Base-by-base conservation (phyloP, 2,888 invertebrate genomes). In the Oxystoma pomonae region DNA sequence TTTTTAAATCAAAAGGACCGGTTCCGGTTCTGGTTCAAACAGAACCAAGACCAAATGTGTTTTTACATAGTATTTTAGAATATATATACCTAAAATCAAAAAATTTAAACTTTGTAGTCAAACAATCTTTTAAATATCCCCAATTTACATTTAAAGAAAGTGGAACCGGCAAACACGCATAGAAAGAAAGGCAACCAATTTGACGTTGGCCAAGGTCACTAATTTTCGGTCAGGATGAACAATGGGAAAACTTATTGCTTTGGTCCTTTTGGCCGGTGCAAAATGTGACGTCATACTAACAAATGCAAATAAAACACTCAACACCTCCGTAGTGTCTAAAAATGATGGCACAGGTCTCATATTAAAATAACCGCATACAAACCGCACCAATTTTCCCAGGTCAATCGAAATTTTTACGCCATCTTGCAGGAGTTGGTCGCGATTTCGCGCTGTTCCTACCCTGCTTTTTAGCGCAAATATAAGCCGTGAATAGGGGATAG, bases 191-290 rank as follows among this genome's bases (percentile, higher is more conserved):
- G 73, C 78, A 81, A 81, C 78, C 78, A 71, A 78, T 78, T 72
- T 72, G 75, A 76, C 77, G 76, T 80, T 81, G 74, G 70, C 79
- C 80, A 80, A 80, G 80, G 80, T 80, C 80, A 77, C 73, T 71
- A 66, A 12, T 7, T 7, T 35, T 35, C 35, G 35, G 35, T 12
- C 12, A 35, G 35, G 35, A 35, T 3, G 35, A 35, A 35, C 35
- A 35, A 35, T 35, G 35, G 35, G 3, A 3, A 35, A 12, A 12
- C 3, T 7, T 7, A 35, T 35, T 3, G 5, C 12, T n/a, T n/a
- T n/a, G 35, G 35, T 7, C 35, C 35, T 35, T 35, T 35, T 35
- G 35, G 35, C 35, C 35, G 35, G 12, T 35, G 35, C 35, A 35
- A 35, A 35, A 35, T n/a, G 12, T 35, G 35, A 35, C 35, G 35